Evolutionary conservation across 2,113 vertebrate species (phyloP).

Genomic region (Sapayoa aenigma): DNA sequence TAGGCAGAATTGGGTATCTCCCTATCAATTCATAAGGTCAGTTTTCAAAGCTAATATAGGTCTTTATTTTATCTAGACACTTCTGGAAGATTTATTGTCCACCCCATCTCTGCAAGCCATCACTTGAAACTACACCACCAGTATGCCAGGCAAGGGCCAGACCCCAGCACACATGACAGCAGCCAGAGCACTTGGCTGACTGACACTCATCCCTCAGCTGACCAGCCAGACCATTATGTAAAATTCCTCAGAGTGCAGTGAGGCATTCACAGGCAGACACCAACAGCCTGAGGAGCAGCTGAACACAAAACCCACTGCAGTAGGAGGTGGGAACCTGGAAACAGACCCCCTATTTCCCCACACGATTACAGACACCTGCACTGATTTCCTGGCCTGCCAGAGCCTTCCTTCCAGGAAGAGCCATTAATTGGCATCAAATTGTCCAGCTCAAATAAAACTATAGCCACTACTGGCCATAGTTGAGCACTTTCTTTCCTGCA

Average conservation of each 20-base stretch:
- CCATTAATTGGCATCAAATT: background rate
- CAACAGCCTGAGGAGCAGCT: background rate
- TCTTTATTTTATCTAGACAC: background rate
- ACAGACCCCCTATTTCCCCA: background rate
- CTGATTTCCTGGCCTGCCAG: background rate
- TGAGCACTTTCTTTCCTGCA: background rate
- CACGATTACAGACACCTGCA: background rate
- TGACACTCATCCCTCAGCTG: conserved; percentile 10
- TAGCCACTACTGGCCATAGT: background rate
- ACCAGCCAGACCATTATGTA: background rate
- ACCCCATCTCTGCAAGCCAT: background rate
- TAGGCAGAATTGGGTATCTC: background rate
- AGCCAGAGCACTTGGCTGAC: conserved; percentile 10
- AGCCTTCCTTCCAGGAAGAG: background rate
- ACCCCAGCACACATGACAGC: background rate
- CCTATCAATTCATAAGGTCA: background rate
- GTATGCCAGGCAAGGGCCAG: background rate
- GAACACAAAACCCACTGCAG: rapidly evolving
- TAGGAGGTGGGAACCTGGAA: background rate
- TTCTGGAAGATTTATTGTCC: background rate
- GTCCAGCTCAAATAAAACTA: background rate
- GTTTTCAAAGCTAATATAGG: background rate
- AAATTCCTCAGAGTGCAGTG: conserved; percentile 32
- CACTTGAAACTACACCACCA: background rate
- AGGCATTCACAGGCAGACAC: background rate